A percentile compares a stretch with the other conserved stretches of the same genome.
phyloP scores from a whole-genome alignment of 2,797 vertebrate species.

The Squalus acanthias region DNA sequence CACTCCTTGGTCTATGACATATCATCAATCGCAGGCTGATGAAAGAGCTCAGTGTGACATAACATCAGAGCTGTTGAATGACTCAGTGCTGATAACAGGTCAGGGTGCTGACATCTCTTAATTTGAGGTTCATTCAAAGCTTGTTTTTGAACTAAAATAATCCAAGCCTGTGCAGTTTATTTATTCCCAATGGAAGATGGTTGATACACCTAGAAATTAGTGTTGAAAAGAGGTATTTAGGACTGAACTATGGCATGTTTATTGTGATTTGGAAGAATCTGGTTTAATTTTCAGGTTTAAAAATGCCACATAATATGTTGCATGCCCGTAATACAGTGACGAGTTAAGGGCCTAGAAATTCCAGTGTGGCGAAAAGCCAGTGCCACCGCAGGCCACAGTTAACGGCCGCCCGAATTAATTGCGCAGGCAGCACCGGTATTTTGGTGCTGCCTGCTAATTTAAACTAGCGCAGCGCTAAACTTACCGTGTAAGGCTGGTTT shows the following conservation, averaged over 20 bases:
- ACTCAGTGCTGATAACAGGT: constrained; percentile 32
- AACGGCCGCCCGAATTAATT: too few species aligned
- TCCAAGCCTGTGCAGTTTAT: constrained; percentile 21
- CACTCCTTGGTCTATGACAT: background rate
- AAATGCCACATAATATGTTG: background rate
- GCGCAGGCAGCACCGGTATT: too few species aligned
- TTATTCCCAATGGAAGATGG: background rate
- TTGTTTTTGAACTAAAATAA: constrained; percentile 28
- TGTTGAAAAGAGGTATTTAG: background rate
- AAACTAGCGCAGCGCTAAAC: too few species aligned
- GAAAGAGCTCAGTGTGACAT: constrained; percentile 44
- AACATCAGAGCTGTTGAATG: constrained; percentile 25
- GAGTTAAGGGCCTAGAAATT: background rate
- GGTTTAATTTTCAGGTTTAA: background rate
- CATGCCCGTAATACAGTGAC: background rate
- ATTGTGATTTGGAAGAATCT: constrained; percentile 14
- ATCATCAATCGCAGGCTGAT: constrained; percentile 39
- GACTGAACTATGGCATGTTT: background rate
- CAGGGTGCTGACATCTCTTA: constrained; percentile 25
- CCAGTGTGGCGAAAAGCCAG: too few species aligned
- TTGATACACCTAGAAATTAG: background rate
- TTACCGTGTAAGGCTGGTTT: too few species aligned
- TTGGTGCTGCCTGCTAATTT: too few species aligned
- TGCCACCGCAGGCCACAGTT: too few species aligned
- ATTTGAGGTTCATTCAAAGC: constrained; percentile 25